Evolutionary conservation across 2,113 vertebrate genomes (phyloP).

Genomic region (Hemibates koningsi): DNA sequence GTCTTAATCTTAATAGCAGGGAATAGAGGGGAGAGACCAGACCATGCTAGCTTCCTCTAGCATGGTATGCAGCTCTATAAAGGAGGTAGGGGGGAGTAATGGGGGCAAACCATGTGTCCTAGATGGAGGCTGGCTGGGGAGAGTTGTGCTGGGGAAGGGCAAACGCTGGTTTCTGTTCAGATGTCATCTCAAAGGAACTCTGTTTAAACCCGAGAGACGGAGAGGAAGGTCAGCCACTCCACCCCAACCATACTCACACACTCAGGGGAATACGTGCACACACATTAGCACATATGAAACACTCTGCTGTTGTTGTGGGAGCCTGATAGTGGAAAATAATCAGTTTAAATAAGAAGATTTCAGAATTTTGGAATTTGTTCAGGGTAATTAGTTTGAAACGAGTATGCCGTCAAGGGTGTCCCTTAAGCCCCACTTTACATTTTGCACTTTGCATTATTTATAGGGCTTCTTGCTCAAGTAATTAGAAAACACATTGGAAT

Average conservation of each 20-base stretch:
- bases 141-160: background rate
- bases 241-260: background rate
- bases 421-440: background rate
- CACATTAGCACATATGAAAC: constrained; percentile 32
- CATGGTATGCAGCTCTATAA: constrained; percentile 42
- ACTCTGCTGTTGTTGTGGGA: constrained; percentile 22
- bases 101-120: constrained; percentile 14
- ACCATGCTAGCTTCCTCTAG: constrained; percentile 47
- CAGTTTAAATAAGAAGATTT: background rate
- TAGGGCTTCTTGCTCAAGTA: background rate
- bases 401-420: background rate
- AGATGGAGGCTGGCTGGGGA: background rate
- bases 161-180: constrained; percentile 59
- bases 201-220: constrained; percentile 40
- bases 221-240: constrained; percentile 43
- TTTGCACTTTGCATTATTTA: background rate
- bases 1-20: constrained; percentile 61
- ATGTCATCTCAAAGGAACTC: constrained; percentile 62
- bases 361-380: background rate
- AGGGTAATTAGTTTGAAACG: background rate
- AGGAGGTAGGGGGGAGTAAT: background rate
- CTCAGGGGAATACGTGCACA: background rate
- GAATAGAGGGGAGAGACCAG: constrained; percentile 36
- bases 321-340: background rate
- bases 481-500: background rate